These are phyloP conservation scores for Schizothorax lantsangensis DNA, from an alignment of 2,797 vertebrate species.

Conservation along the genomic window DNA sequence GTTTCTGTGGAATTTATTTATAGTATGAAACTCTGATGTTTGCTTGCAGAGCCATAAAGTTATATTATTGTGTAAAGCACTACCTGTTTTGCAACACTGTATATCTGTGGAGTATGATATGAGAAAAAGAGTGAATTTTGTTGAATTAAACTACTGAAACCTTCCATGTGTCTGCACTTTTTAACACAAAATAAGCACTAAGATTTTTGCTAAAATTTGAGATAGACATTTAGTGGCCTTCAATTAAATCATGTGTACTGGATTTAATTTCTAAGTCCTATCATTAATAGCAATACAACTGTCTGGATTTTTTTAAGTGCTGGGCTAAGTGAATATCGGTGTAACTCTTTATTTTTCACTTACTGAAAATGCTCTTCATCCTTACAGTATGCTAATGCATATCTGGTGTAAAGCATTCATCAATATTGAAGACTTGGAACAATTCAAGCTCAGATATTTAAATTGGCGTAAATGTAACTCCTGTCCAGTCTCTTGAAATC, in stretches of 20 bases:
- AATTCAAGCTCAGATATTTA: background rate
- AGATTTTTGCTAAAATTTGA: background rate
- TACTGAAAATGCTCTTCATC: background rate
- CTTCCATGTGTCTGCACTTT: background rate
- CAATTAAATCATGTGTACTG: background rate
- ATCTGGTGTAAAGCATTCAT: background rate
- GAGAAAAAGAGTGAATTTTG: conserved; percentile 23
- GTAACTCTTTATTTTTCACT: background rate
- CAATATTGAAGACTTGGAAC: background rate
- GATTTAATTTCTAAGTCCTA: background rate
- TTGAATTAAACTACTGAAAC: conserved; percentile 27
- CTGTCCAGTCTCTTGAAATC: too few relatives aligned
- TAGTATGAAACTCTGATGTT: conserved; percentile 49
- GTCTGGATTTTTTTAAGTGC: background rate
- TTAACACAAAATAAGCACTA: background rate
- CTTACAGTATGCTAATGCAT: background rate
- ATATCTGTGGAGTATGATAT: conserved; percentile 8
- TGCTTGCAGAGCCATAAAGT: conserved; percentile 42
- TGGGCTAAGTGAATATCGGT: background rate
- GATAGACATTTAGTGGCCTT: background rate
- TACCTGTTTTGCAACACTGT: conserved; percentile 19
- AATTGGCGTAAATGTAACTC: background rate
- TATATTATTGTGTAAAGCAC: conserved; percentile 37
- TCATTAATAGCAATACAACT: background rate
- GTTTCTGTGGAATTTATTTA: conserved; percentile 27